Percentiles rank a stretch among this genome's conserved stretches.
These are phyloP conservation scores for Ceriagrion tenellum DNA, from an alignment of 2,888 invertebrate genomes.

Conservation along the genomic window DNA sequence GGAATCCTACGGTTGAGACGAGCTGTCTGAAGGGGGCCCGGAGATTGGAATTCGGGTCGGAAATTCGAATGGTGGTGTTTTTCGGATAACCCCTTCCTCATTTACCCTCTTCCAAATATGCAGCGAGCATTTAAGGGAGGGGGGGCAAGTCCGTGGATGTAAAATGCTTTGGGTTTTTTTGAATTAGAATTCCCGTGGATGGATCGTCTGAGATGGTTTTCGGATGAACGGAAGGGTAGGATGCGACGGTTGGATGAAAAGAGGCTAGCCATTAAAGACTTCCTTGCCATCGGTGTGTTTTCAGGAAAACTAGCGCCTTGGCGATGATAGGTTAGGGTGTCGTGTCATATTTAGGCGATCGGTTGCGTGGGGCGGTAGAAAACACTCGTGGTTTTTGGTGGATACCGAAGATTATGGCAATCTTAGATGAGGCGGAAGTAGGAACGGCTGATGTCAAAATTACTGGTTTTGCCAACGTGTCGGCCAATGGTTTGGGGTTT, in stretches of 20 bases:
- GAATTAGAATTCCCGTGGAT: background rate
- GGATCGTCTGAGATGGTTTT: background rate
- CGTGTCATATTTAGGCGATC: conserved; percentile 14
- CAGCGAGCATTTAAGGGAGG: background rate
- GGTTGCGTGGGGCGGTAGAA: background rate
- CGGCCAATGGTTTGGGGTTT: background rate
- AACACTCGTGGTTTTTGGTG: background rate
- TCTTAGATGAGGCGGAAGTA: background rate
- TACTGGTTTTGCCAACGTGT: conserved; percentile 14
- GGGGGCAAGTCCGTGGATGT: conserved; percentile 16
- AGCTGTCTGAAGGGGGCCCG: background rate
- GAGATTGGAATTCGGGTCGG: conserved; percentile 8
- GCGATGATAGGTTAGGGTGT: conserved; percentile 31
- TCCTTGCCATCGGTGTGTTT: background rate
- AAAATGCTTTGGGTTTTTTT: conserved; percentile 28
- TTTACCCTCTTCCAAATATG: background rate
- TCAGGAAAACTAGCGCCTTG: background rate
- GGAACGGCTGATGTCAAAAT: conserved; percentile 51
- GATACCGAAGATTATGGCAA: background rate
- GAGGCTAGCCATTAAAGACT: background rate
- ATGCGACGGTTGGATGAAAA: background rate
- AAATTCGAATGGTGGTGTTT: conserved; percentile 15
- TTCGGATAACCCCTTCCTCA: background rate
- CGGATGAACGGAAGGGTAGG: background rate
- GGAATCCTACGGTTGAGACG: background rate